Conservation (phyloP, 30 jellyfish, hydroid and myxozoan species). For the Sanderia malayensis region DNA sequence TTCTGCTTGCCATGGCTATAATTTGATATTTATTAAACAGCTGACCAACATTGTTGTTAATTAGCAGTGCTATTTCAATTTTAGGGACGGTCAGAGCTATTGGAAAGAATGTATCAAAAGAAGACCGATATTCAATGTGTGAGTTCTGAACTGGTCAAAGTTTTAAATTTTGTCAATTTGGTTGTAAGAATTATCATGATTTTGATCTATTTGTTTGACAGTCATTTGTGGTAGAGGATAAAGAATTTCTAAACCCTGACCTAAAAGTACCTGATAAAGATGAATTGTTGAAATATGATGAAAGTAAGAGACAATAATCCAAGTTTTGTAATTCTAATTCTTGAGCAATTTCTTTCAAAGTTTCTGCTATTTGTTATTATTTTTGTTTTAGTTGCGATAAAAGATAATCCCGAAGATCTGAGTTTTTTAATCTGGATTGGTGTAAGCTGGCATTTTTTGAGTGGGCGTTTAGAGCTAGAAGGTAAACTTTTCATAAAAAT, state of each 20-base stretch:
- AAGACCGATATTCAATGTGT: not conserved
- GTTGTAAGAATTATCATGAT: not conserved
- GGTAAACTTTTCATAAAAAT: too few species aligned
- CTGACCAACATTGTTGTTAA: not conserved
- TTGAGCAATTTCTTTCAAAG: too few species aligned
- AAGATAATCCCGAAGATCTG: conserved; percentile 30
- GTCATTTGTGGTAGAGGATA: conserved; percentile 69
- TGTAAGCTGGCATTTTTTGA: conserved; percentile 26
- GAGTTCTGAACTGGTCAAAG: too few species aligned
- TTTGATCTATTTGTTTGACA: too few species aligned
- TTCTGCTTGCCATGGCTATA: too few species aligned
- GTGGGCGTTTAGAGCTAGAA: conserved; percentile 8
- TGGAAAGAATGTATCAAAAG: not conserved
- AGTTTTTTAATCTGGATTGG: conserved; percentile 46
- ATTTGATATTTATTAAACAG: too few species aligned
- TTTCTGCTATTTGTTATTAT: too few species aligned
- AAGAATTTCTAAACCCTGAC: conserved; percentile 45
- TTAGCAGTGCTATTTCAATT: not conserved
- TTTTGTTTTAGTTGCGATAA: conserved; percentile 47
- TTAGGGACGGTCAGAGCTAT: conserved; percentile 8
- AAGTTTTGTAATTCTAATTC: too few species aligned
- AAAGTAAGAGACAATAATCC: too few species aligned
- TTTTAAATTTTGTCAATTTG: not conserved
- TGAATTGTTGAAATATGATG: conserved; percentile 45
- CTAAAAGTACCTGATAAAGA: conserved; percentile 49